These are phyloP conservation scores for Lipotes vexillifer DNA, from an alignment of 2,113 vertebrate species.

Conservation along the genomic window DNA sequence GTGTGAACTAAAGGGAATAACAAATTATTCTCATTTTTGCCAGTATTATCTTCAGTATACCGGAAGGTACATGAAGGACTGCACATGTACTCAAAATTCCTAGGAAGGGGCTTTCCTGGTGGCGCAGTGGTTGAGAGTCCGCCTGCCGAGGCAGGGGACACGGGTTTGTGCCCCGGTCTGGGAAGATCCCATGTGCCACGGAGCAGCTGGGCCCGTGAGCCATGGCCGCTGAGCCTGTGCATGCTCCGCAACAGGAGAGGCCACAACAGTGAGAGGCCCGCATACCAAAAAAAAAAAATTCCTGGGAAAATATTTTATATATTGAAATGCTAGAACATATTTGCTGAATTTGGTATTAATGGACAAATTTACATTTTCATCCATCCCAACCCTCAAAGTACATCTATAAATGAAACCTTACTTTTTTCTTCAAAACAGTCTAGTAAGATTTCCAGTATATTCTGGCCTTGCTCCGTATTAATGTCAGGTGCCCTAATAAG, in stretches of 20 bases:
- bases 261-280: too few relatives aligned
- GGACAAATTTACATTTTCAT: conserved; percentile 31
- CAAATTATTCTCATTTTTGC: neutral
- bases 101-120: too few relatives aligned
- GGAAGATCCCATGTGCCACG: too few relatives aligned
- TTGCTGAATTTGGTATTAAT: conserved; percentile 11
- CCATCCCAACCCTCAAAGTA: neutral
- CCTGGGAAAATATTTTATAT: neutral
- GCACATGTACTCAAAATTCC: neutral
- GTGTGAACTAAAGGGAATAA: neutral
- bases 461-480: conserved; percentile 62
- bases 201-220: too few relatives aligned
- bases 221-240: too few relatives aligned
- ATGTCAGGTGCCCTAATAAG: conserved; percentile 59
- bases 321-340: conserved; percentile 11
- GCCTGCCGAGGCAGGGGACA: too few relatives aligned
- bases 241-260: too few relatives aligned
- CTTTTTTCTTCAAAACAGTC: conserved; percentile 79
- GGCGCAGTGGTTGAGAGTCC: too few relatives aligned
- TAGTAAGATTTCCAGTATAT: conserved; percentile 70
- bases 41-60: neutral
- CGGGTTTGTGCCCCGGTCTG: too few relatives aligned
- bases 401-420: conserved; percentile 68
- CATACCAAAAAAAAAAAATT: neutral
- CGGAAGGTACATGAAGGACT: neutral